These are phyloP conservation scores for Coenonympha glycerion DNA, from an alignment of 2,888 invertebrate species.

Conservation along the genomic window DNA sequence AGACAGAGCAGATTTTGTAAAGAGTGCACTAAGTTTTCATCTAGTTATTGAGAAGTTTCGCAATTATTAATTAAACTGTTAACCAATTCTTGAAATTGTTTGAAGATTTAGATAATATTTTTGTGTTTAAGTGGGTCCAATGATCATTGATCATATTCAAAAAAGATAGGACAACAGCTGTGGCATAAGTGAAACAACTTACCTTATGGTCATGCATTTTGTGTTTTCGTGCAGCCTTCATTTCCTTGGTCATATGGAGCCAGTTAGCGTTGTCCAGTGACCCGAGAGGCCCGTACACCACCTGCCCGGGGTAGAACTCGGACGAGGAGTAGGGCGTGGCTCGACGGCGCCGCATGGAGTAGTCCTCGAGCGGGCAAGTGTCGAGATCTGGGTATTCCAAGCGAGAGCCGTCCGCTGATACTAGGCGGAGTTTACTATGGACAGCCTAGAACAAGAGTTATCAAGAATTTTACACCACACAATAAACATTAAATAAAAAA, in stretches of 20 bases:
- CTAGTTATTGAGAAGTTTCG: no score
- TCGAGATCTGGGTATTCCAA: slow-evolving; percentile 81
- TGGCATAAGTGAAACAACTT: no score
- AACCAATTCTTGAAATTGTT: no score
- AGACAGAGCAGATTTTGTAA: no score
- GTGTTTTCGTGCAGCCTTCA: slow-evolving; percentile 79
- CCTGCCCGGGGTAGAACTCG: slow-evolving; percentile 70
- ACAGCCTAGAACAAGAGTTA: slow-evolving; percentile 68
- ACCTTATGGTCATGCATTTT: slow-evolving; percentile 76
- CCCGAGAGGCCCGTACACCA: slow-evolving; percentile 83
- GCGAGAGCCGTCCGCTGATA: slow-evolving; percentile 79
- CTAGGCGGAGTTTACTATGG: slow-evolving; percentile 79
- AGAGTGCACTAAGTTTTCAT: no score
- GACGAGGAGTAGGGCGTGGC: slow-evolving; percentile 66
- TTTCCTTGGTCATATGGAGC: slow-evolving; percentile 84
- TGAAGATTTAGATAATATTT: no score
- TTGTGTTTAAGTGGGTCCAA: no score
- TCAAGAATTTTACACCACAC: background rate
- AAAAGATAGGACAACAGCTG: no score
- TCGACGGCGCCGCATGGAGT: slow-evolving; percentile 80
- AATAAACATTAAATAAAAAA: no score
- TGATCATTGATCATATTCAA: no score
- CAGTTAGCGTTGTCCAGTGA: slow-evolving; percentile 87
- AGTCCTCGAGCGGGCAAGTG: slow-evolving; percentile 82
- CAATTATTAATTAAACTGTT: no score